Evolutionary conservation across 2,113 vertebrate genomes (phyloP).

Genomic region (Aegotheles bennettii): DNA sequence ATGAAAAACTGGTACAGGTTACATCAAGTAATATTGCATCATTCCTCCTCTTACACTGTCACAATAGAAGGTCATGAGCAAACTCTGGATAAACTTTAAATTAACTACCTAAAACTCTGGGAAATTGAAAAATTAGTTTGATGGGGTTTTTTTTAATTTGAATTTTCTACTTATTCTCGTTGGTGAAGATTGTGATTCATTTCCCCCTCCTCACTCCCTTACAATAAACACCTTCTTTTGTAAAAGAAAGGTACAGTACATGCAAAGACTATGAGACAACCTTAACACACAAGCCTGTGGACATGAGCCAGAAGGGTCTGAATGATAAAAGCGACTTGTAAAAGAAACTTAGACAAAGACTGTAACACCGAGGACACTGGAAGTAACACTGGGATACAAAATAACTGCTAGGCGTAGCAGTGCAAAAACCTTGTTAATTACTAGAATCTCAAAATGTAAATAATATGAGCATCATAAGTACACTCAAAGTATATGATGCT

Average conservation of each 20-base stretch:
- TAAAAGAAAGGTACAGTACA: not conserved
- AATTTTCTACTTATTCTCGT: not conserved
- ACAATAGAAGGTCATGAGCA: not conserved
- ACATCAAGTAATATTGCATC: not conserved
- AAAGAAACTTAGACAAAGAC: not conserved
- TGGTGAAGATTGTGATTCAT: not conserved
- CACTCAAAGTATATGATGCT: fast-evolving
- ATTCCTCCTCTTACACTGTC: not conserved
- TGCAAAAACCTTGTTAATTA: not conserved
- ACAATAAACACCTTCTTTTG: not conserved
- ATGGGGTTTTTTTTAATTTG: not conserved
- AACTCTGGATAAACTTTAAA: not conserved
- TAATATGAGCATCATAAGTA: not conserved
- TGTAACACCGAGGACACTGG: fast-evolving
- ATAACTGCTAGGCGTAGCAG: not conserved
- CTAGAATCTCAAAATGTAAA: not conserved
- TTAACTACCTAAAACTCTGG: not conserved
- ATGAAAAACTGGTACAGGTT: fast-evolving
- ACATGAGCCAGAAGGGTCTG: fast-evolving
- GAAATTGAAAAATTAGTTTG: not conserved
- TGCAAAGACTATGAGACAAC: not conserved
- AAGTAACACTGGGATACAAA: not conserved
- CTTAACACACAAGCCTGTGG: not conserved
- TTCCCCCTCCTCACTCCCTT: not conserved
- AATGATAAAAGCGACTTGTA: not conserved